These are phyloP conservation scores for Didymodactylos carnosus DNA, from an alignment of 2,888 invertebrate genomes.

Conservation along the genomic window DNA sequence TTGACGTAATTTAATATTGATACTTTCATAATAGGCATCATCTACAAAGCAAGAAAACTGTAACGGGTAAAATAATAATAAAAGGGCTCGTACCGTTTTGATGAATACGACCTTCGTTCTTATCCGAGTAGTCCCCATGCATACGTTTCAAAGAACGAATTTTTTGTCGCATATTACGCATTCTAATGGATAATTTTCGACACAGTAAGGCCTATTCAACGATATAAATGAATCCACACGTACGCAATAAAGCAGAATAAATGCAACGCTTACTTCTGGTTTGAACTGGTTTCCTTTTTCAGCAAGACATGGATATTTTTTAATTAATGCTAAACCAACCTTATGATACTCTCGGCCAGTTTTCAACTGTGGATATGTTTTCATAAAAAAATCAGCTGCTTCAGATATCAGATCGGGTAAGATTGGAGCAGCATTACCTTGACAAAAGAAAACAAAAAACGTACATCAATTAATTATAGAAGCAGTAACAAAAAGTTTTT, in stretches of 20 bases:
- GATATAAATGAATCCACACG: background rate
- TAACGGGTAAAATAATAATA: background rate
- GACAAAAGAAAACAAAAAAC: background rate
- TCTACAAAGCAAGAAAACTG: too few relatives aligned
- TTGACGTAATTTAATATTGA: background rate
- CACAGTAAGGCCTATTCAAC: background rate
- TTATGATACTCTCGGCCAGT: background rate
- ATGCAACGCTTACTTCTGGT: background rate
- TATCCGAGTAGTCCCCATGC: too few relatives aligned
- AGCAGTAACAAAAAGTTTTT: too few relatives aligned
- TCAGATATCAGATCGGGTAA: background rate
- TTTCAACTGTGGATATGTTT: background rate
- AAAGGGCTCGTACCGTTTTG: background rate
- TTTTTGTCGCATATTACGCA: constrained; percentile 1
- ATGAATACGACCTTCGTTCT: background rate
- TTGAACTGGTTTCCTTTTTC: background rate
- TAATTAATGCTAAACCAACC: background rate
- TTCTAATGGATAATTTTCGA: background rate
- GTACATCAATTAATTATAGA: background rate
- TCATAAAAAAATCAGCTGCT: background rate
- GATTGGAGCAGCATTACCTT: background rate
- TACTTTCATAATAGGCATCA: background rate
- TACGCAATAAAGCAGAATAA: background rate
- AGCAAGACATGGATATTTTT: background rate
- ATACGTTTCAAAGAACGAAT: too few relatives aligned